phyloP scores from a whole-genome alignment of 2,888 invertebrate species.

The Dolomedes plantarius region DNA sequence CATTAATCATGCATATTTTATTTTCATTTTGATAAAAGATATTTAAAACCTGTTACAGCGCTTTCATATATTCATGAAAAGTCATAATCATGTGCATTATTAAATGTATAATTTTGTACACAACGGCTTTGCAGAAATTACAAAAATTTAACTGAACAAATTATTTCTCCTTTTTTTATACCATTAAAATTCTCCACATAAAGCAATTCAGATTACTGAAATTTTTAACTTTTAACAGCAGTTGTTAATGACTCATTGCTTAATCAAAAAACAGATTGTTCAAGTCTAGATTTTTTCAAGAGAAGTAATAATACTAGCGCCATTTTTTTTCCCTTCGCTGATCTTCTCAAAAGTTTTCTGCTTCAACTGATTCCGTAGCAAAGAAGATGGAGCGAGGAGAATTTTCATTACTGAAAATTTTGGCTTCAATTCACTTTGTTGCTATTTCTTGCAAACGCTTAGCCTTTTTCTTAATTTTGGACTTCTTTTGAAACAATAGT shows the following conservation, averaged over 20 bases:
- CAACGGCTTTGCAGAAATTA: too few species aligned
- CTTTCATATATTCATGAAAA: too few species aligned
- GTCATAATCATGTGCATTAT: too few species aligned
- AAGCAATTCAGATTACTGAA: background rate
- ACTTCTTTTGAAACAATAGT: slow-evolving; percentile 37
- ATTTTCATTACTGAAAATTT: slow-evolving; percentile 62
- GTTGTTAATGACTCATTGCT: slow-evolving; percentile 63
- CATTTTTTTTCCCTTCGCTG: slow-evolving; percentile 38
- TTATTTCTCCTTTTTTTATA: background rate
- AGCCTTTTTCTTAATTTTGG: slow-evolving; percentile 55
- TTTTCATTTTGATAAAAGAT: too few species aligned
- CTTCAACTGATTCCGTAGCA: slow-evolving; percentile 40
- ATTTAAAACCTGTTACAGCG: too few species aligned
- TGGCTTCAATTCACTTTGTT: slow-evolving; percentile 26
- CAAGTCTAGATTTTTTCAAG: slow-evolving; percentile 14
- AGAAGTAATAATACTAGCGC: slow-evolving; percentile 32
- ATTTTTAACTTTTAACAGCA: slow-evolving; percentile 25
- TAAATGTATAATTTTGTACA: too few species aligned
- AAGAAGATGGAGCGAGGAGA: slow-evolving; percentile 29
- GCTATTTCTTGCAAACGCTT: slow-evolving; percentile 32
- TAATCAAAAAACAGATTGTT: slow-evolving; percentile 29
- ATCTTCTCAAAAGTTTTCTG: slow-evolving; percentile 57
- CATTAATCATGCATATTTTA: too few species aligned
- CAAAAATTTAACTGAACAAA: background rate
- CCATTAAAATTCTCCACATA: background rate